These are phyloP conservation scores for Tinea semifulvella DNA, from an alignment of 2,888 invertebrate species.

Conservation along the genomic window DNA sequence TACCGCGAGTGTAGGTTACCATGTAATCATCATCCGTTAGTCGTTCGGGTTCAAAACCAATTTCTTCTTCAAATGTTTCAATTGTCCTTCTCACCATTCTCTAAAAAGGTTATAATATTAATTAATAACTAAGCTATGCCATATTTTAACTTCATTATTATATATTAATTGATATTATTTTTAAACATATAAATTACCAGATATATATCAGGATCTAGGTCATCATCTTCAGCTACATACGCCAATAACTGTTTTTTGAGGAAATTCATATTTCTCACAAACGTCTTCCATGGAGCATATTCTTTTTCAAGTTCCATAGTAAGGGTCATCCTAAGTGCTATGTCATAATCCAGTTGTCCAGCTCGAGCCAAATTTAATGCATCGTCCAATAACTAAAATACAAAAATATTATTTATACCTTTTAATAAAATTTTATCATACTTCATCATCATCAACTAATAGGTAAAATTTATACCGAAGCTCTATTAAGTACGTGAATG, in stretches of 20 bases:
- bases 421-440: background rate
- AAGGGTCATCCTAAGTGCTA: slow-evolving; percentile 73
- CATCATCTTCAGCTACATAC: slow-evolving; percentile 28
- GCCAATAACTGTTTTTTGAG: slow-evolving; percentile 39
- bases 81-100: slow-evolving; percentile 46
- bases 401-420: background rate
- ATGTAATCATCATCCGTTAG: slow-evolving; percentile 35
- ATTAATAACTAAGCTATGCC: too few species aligned
- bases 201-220: slow-evolving; percentile 46
- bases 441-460: background rate
- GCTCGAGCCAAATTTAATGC: slow-evolving; percentile 74
- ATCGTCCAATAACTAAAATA: slow-evolving; percentile 77
- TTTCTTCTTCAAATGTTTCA: slow-evolving; percentile 32
- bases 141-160: too few species aligned
- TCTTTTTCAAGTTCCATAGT: slow-evolving; percentile 76
- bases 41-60: slow-evolving; percentile 40
- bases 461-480: slow-evolving; percentile 40
- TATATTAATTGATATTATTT: too few species aligned
- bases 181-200: too few species aligned
- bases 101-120: slow-evolving; percentile 25
- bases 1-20: slow-evolving; percentile 40
- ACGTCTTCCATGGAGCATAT: slow-evolving; percentile 76
- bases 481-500: slow-evolving; percentile 76
- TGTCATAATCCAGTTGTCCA: slow-evolving; percentile 68
- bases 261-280: slow-evolving; percentile 53